These are phyloP conservation scores for Mallotus villosus DNA, from an alignment of 2,797 vertebrate species.

Conservation along the genomic window DNA sequence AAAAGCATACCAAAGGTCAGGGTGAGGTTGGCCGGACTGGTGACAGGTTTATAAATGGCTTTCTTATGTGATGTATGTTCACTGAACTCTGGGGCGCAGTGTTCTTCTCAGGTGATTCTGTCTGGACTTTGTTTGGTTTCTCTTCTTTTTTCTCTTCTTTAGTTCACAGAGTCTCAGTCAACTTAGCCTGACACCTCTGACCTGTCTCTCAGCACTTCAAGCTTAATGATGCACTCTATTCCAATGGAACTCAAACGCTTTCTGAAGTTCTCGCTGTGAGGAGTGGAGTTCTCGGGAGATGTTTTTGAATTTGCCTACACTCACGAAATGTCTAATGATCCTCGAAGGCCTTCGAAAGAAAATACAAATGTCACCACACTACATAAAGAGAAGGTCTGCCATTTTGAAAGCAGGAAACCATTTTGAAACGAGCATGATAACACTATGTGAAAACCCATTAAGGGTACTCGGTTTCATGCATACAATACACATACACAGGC, in stretches of 20 bases:
- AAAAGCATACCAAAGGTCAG: slow-evolving; percentile 64
- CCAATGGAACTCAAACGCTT: no score
- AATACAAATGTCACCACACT: background rate
- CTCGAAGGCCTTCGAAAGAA: background rate
- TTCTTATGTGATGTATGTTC: slow-evolving; percentile 74
- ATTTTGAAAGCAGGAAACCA: background rate
- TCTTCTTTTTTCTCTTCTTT: no score
- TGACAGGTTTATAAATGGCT: slow-evolving; percentile 78
- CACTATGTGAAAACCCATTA: no score
- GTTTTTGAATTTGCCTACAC: no score
- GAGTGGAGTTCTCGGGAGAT: no score
- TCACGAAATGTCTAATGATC: no score
- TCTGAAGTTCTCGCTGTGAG: no score
- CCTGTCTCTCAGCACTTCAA: background rate
- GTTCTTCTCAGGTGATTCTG: slow-evolving; percentile 54
- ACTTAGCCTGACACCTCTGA: background rate
- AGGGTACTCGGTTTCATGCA: background rate
- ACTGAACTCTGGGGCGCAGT: slow-evolving; percentile 67
- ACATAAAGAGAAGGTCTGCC: background rate
- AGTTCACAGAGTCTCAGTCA: no score
- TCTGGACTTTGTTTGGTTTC: slow-evolving; percentile 43
- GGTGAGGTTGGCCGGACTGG: slow-evolving; percentile 58
- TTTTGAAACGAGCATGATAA: background rate
- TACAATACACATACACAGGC: background rate
- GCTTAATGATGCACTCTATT: no score